These are phyloP conservation scores for Tenthredo livida DNA, from an alignment of 2,888 invertebrate species.

Conservation along the genomic window DNA sequence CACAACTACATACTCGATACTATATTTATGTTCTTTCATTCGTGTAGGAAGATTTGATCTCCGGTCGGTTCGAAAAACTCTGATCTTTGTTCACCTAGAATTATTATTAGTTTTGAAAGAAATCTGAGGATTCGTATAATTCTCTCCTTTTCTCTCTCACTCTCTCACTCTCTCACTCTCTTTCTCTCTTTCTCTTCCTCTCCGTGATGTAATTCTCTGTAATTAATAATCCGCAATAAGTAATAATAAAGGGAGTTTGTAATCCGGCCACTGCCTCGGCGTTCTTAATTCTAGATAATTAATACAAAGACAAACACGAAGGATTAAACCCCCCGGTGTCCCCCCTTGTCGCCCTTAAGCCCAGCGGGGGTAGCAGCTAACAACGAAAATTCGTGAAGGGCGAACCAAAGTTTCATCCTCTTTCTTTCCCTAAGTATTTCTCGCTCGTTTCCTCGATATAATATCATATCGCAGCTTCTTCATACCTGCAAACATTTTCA, in stretches of 20 bases:
- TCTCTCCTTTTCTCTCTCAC: not conserved
- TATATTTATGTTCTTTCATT: constrained; percentile 34
- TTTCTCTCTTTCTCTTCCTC: not conserved
- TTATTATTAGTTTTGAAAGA: not conserved
- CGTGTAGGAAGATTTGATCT: constrained; percentile 13
- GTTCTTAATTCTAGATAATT: constrained; percentile 78
- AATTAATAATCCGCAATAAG: constrained; percentile 78
- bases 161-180: not conserved
- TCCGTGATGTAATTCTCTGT: constrained; percentile 67
- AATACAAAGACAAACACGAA: constrained; percentile 77
- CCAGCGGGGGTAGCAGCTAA: constrained; percentile 3
- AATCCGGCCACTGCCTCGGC: constrained; percentile 73
- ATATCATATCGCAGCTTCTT: not conserved
- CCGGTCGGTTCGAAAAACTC: not conserved
- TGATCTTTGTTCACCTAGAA: not conserved
- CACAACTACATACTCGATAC: not conserved
- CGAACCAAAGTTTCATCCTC: constrained; percentile 48
- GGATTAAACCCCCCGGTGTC: constrained; percentile 67
- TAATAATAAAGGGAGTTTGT: constrained; percentile 75
- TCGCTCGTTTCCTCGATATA: constrained; percentile 55
- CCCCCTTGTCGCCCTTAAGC: constrained; percentile 54
- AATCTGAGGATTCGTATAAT: constrained; percentile 3
- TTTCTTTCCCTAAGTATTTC: constrained; percentile 60
- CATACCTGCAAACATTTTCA: not conserved
- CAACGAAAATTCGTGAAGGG: constrained; percentile 16